phyloP scores from a whole-genome alignment of 2,113 vertebrate genomes.

The Dendrocopos noguchii region DNA sequence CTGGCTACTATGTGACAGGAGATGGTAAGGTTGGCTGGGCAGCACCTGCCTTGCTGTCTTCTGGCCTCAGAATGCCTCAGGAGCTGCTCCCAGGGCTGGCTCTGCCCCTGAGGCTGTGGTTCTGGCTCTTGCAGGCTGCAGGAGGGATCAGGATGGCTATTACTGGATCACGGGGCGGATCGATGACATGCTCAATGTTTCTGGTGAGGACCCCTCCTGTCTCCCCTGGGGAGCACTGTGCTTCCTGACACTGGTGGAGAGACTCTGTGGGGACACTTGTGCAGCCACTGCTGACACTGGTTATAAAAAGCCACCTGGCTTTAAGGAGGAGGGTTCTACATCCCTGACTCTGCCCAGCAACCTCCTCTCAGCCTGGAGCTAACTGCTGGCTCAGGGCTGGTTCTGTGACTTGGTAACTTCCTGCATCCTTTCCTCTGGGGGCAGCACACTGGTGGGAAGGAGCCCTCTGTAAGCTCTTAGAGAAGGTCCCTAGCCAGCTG shows the following conservation, averaged over 20 bases:
- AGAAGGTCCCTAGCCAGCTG: neutral
- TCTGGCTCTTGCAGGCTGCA: constrained; percentile 84
- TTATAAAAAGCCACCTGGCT: neutral
- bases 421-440: neutral
- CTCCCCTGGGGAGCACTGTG: neutral
- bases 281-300: neutral
- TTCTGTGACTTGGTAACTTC: neutral
- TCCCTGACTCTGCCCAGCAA: neutral
- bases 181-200: constrained; percentile 98
- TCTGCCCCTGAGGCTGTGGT: neutral
- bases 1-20: constrained; percentile 95
- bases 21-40: constrained; percentile 82
- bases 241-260: neutral
- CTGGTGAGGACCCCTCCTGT: constrained; percentile 80
- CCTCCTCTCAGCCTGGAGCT: neutral
- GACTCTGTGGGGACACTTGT: neutral
- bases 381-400: neutral
- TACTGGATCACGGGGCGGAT: constrained; percentile 98
- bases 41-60: neutral
- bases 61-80: neutral
- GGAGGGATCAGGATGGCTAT: constrained; percentile 94
- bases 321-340: neutral
- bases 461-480: neutral
- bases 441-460: neutral
- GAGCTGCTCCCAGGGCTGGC: neutral